Evolutionary conservation across 2,888 invertebrate species (phyloP).

Genomic region (Drosophila infuscata): DNA sequence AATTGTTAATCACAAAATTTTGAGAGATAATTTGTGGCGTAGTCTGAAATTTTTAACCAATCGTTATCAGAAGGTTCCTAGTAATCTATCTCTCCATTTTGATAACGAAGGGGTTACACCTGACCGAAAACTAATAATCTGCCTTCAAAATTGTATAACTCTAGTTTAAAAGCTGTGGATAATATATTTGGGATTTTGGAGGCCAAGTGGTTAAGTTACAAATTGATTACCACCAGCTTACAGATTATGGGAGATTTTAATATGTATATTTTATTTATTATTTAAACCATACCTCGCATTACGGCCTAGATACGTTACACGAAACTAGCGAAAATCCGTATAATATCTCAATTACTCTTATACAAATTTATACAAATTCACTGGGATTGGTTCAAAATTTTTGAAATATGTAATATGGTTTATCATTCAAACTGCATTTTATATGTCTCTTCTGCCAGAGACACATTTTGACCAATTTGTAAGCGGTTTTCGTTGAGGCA

Average conservation of each 20-base stretch:
- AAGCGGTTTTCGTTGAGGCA: neutral
- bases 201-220: neutral
- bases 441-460: neutral
- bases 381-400: no score
- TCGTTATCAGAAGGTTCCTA: no score
- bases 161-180: neutral
- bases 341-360: no score
- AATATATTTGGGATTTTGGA: neutral
- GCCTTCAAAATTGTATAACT: neutral
- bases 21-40: neutral
- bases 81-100: neutral
- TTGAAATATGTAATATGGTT: no score
- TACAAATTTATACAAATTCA: no score
- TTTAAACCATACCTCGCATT: neutral
- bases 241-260: neutral
- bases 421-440: no score
- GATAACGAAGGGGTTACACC: neutral
- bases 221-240: neutral
- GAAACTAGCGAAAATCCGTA: neutral
- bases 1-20: neutral
- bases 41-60: neutral
- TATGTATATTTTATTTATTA: neutral
- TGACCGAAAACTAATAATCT: neutral
- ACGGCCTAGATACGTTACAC: neutral
- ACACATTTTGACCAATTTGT: neutral